These are phyloP conservation scores for Thamnophis sirtalis DNA, from an alignment of 2,113 vertebrate species.

Conservation along the genomic window DNA sequence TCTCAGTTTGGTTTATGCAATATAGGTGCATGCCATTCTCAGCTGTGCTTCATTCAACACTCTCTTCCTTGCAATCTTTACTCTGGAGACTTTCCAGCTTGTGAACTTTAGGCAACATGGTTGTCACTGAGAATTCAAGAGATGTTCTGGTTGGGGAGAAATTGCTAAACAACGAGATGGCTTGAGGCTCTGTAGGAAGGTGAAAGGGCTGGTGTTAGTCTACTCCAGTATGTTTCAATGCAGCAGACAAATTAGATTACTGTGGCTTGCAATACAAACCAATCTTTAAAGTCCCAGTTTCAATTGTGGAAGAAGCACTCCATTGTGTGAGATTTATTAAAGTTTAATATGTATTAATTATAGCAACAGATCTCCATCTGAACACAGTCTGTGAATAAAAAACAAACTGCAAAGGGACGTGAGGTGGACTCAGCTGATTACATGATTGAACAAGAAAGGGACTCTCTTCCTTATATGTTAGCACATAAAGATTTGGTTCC, in stretches of 20 bases:
- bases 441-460: neutral
- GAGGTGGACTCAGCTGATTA: neutral
- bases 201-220: neutral
- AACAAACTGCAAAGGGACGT: neutral
- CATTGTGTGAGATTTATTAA: neutral
- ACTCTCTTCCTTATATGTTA: neutral
- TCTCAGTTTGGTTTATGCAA: neutral
- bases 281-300: neutral
- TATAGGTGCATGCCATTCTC: neutral
- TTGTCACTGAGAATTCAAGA: neutral
- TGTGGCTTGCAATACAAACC: neutral
- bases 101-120: neutral
- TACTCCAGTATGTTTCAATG: neutral
- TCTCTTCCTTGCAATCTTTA: neutral
- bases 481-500: neutral
- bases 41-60: neutral
- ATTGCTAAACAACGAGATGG: neutral
- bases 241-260: neutral
- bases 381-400: neutral
- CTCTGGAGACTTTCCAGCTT: neutral
- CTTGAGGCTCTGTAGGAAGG: neutral
- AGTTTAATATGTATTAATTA: neutral
- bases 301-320: neutral
- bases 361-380: neutral
- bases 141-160: neutral